Evolutionary conservation across 2,888 invertebrate genomes (phyloP), one percentile per base, ranked within the genome.

Genomic region (Tetrapedia diversipes): DNA sequence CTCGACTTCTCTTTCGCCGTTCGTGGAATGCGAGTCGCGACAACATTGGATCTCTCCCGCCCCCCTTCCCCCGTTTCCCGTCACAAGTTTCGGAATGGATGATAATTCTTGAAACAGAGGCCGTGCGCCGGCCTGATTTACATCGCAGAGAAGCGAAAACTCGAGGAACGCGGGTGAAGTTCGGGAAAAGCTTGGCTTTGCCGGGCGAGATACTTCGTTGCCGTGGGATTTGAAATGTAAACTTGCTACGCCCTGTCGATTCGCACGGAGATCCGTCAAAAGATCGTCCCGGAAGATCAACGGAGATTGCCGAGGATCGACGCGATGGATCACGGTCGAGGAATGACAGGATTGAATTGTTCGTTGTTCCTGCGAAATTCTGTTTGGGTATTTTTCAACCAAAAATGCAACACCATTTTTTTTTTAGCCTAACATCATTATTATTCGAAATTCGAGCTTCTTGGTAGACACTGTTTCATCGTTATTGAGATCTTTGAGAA

Each of bases 51-150:
- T 79, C 53, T 41, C 47, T 24, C 56, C n/a, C n/a, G n/a, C n/a
- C n/a, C n/a, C n/a, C n/a, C n/a, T n/a, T n/a, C n/a, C n/a, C n/a
- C n/a, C n/a, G n/a, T n/a, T n/a, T 24, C 34, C 67, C 60, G 74
- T 68, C 80, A 53, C 10, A 67, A 71, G 61, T 76, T 79, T 60
- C 37, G 45, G 47, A 59, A 72, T 61, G 72, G 67, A 72, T 68
- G 76, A 72, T 68, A 59, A 80, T 72, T 80, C 49, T 64, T 63
- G 66, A 63, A 75, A 71, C 64, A 53, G 54, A 37, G n/a, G 10
- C 59, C n/a, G n/a, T n/a, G n/a, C n/a, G 37, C 43, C 53, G 24
- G 41, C 51, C 51, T 49, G 41, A 59, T 51, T 53, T 41, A 34
- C 59, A 34, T 4, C 45, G 49, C 22, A 34, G 57, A 41, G 47